Evolutionary conservation across 2,113 vertebrate species (phyloP).

Genomic region (Malurus melanocephalus): DNA sequence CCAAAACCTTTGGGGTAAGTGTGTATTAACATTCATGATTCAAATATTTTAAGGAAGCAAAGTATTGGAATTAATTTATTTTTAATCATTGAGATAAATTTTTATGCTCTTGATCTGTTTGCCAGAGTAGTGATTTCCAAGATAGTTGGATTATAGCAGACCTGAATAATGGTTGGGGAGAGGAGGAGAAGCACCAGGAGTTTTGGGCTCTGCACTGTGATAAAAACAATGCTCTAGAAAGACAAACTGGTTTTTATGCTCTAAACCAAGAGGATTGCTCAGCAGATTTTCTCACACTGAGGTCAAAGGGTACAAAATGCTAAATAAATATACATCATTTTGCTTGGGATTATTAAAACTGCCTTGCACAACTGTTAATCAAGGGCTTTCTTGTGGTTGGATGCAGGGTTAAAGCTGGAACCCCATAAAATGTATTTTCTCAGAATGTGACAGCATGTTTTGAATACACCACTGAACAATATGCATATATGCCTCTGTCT

Average conservation of each 20-base stretch:
- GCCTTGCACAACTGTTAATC: not conserved
- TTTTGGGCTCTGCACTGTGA: not conserved
- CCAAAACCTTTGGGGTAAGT: conserved; percentile 96
- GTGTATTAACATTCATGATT: not conserved
- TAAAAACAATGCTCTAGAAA: not conserved
- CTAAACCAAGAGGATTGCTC: not conserved
- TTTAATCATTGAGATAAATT: not conserved
- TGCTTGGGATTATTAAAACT: not conserved
- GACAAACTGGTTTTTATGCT: conserved; percentile 10
- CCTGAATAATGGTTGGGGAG: not conserved
- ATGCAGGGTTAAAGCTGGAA: not conserved
- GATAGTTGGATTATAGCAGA: not conserved
- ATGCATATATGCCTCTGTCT: not conserved
- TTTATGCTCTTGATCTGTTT: not conserved
- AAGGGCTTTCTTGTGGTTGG: not conserved
- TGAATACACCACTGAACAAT: not conserved
- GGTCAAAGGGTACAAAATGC: not conserved
- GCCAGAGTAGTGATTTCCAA: not conserved
- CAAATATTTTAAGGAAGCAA: not conserved
- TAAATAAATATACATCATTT: not conserved
- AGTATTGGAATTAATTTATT: not conserved
- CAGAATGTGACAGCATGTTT: not conserved
- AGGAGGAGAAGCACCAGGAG: not conserved
- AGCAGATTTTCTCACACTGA: not conserved
- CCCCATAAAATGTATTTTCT: not conserved